Evolutionary conservation across 2,113 vertebrate genomes (phyloP).

Genomic region (Trochalopteron elliotii): DNA sequence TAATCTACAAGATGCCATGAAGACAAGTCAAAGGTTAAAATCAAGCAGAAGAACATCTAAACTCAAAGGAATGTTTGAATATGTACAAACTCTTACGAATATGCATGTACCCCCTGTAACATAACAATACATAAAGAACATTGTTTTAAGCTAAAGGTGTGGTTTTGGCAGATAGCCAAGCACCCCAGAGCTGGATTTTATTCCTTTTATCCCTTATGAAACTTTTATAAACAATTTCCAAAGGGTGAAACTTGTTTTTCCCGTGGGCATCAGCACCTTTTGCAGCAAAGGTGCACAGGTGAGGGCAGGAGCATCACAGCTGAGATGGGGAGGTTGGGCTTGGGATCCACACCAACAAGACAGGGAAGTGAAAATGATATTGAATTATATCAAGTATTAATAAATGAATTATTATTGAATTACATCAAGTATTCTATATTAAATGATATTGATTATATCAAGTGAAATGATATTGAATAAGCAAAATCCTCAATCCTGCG

Average conservation of each 20-base stretch:
- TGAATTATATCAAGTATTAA: too few relatives aligned
- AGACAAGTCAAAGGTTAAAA: neutral
- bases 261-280: neutral
- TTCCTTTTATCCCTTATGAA: neutral
- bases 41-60: neutral
- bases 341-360: neutral
- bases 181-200: neutral
- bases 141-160: neutral
- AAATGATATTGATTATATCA: too few relatives aligned
- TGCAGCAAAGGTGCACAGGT: neutral
- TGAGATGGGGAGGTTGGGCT: neutral
- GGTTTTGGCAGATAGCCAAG: neutral
- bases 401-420: too few relatives aligned
- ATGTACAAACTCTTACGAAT: neutral
- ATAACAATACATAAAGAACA: neutral
- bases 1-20: neutral
- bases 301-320: neutral
- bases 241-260: neutral
- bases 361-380: neutral
- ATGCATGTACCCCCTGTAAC: neutral
- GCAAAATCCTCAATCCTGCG: neutral
- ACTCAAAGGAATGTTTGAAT: neutral
- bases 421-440: too few relatives aligned
- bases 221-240: neutral
- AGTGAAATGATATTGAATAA: too few relatives aligned